Evolutionary conservation across 2,797 vertebrate genomes (phyloP), one percentile per base, ranked within the genome.

Genomic region (Cryptoprocta ferox): DNA sequence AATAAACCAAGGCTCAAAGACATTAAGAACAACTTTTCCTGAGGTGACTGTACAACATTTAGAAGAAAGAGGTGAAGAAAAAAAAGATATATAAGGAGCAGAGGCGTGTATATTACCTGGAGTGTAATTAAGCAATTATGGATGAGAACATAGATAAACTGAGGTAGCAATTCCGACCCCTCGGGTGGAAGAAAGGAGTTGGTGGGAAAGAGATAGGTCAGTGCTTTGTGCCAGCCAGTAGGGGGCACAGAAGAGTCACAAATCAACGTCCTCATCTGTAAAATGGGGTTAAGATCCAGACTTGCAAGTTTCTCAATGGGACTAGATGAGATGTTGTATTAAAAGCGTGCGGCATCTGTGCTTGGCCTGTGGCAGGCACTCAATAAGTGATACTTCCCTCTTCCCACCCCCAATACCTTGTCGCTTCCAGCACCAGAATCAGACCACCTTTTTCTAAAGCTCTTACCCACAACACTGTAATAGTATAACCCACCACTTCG

Each of bases 231-330:
- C 42, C 81, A 87, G 78, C 85, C 81, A 94, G 71, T n/a, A 94
- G 89, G 50, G 75, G 73, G 61, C 96, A 97, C 18, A 80, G 16
- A 83, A 88, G 35, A 96, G 91, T 97, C 82, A 91, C 59, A 84
- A 70, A 94, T 94, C 76, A 84, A 92, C 94, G 87, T 96, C 39
- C 9, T 90, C 82, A 93, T 93, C 93, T 97, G 93, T 97, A 84
- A 95, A 97, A 96, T 85, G 96, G 94, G 89, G 42, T 79, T 94
- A 94, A 96, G 21, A 68, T 79, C 30, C 19, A 71, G 76, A 56
- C 35, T 80, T 89, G 9, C 42, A 63, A 56, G 42, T 85, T 95
- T 89, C 84, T 89, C 71, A 7, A 66, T 7, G 61, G 50, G 4
- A 91, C 35, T 19, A 95, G 26, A 85, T 14, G 50, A 93, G 21